Evolutionary conservation across 1,140 invertebrate species (phyloP).

Genomic region (Drosophila repleta): DNA sequence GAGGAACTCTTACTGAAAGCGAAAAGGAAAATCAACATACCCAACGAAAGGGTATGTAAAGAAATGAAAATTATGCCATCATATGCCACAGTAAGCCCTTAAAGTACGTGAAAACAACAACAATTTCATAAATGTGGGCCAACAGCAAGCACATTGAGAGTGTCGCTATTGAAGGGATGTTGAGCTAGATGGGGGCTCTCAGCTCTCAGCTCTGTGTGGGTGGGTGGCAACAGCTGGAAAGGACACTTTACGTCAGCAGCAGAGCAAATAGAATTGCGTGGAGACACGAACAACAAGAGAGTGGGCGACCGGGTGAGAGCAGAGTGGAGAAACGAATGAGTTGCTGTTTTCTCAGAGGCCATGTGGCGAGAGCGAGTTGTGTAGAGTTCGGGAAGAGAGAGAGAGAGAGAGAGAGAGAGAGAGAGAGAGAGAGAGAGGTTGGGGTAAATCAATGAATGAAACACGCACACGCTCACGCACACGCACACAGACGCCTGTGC

Average conservation of each 20-base stretch:
- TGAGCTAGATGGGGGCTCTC: background rate
- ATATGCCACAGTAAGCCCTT: conserved; percentile 50
- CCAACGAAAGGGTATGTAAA: conserved; percentile 4
- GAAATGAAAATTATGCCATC: conserved; percentile 62
- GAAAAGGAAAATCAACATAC: background rate
- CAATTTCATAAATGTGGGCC: conserved; percentile 58
- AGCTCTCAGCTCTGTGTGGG: conserved; percentile 1
- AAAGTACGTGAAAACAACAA: conserved; percentile 42
- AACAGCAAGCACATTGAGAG: conserved; percentile 51
- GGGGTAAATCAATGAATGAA: conserved; percentile 70
- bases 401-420: background rate
- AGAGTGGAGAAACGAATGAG: conserved; percentile 8
- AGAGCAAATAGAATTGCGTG: conserved; percentile 36
- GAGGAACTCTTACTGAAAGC: background rate
- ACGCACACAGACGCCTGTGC: conserved; percentile 37
- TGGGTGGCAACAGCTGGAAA: conserved; percentile 58
- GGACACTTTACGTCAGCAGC: conserved; percentile 74
- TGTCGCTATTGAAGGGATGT: conserved; percentile 11
- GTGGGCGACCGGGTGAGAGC: conserved; percentile 1
- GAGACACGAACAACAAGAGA: background rate
- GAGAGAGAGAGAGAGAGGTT: conserved; percentile 7
- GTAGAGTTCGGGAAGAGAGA: conserved; percentile 17
- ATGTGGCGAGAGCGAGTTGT: conserved; percentile 24
- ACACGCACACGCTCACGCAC: conserved; percentile 19
- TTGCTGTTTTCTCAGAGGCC: background rate